Conservation (phyloP, 2,113 vertebrate genomes). For the Tapirus terrestris region DNA sequence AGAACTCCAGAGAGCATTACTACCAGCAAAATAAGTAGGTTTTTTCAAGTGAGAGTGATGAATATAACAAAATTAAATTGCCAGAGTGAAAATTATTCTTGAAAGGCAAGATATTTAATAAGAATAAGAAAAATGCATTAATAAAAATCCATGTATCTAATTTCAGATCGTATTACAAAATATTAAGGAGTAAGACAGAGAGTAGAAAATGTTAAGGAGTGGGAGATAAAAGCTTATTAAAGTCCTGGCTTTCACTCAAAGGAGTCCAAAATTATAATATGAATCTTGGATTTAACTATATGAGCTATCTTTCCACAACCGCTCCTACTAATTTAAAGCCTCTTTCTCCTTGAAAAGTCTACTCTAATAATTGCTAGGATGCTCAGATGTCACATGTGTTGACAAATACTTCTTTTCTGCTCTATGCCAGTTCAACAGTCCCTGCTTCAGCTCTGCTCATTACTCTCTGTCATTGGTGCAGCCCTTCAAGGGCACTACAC, state of each 20-base stretch:
- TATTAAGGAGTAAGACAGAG: not conserved
- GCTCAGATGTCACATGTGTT: not conserved
- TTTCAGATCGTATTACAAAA: conserved; percentile 46
- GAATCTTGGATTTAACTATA: not conserved
- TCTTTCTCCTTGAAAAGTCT: not conserved
- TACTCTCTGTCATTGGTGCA: not conserved
- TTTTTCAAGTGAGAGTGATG: not conserved
- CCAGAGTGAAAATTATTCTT: not conserved
- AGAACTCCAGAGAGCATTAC: conserved; percentile 1
- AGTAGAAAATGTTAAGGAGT: not conserved
- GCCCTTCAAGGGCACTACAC: not conserved
- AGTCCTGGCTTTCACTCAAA: not conserved
- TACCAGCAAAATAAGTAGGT: not conserved
- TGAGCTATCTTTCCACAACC: not conserved
- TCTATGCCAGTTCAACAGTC: not conserved
- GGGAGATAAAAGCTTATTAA: not conserved
- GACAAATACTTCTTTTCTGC: not conserved
- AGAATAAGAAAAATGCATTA: conserved; percentile 22
- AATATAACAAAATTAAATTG: conserved; percentile 17
- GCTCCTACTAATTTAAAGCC: not conserved
- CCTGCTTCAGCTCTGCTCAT: not conserved
- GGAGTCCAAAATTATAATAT: not conserved
- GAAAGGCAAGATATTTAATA: conserved; percentile 49
- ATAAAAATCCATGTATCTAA: not conserved
- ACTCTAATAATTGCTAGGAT: not conserved